Percentiles rank a stretch among this genome's conserved stretches.
Evolutionary conservation across 2,113 vertebrate genomes (phyloP).

Genomic region (Chroicocephalus ridibundus): DNA sequence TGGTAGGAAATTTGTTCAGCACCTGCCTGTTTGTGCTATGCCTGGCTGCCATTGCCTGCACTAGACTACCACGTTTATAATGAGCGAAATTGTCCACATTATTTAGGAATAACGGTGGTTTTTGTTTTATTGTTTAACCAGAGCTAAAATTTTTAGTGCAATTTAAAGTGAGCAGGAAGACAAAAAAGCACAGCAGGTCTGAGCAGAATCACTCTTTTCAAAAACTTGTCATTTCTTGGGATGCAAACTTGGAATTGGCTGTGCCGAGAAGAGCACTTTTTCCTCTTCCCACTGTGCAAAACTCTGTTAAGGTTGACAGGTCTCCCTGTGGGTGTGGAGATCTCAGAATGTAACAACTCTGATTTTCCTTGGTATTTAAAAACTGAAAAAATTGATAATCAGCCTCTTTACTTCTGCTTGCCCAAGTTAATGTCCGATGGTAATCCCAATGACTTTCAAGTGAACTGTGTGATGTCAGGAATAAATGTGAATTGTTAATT

Average conservation of each 20-base stretch:
- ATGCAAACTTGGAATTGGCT: background rate
- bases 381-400: background rate
- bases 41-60: background rate
- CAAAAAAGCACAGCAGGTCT: background rate
- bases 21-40: conserved; percentile 3
- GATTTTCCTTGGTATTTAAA: background rate
- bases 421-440: background rate
- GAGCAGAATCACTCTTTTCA: background rate
- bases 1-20: conserved; percentile 29
- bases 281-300: background rate
- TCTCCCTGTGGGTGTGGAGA: background rate
- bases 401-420: background rate
- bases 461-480: background rate
- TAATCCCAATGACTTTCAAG: background rate
- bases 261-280: background rate
- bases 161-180: background rate
- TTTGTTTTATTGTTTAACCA: background rate
- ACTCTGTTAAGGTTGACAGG: background rate
- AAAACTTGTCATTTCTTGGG: background rate
- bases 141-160: background rate
- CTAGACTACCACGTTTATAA: background rate
- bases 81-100: background rate
- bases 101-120: background rate
- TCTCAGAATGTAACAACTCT: background rate
- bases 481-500: background rate